Conservation (phyloP, 2,888 invertebrate species). For the Pristionchus maxplancki region DNA sequence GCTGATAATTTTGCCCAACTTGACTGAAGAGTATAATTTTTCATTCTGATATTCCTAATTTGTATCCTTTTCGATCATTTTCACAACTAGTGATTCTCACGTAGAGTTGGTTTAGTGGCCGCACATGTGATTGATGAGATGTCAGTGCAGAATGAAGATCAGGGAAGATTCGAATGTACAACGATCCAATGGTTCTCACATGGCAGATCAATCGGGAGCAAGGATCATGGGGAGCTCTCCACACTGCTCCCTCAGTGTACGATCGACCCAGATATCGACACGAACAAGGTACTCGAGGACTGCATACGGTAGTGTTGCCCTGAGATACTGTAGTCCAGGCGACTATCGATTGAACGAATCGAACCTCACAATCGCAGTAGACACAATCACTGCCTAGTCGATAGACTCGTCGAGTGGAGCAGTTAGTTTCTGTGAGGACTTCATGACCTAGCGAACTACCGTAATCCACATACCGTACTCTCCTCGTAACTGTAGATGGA, state of each 20-base stretch:
- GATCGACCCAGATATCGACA: constrained; percentile 42
- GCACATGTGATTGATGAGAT: too few species aligned
- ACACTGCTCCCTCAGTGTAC: background rate
- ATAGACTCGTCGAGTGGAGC: background rate
- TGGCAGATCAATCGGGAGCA: constrained; percentile 5
- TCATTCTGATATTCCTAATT: background rate
- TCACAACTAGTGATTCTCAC: too few species aligned
- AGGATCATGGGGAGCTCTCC: constrained; percentile 33
- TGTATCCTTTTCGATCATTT: background rate
- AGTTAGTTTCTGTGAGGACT: background rate
- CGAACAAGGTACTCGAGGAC: background rate
- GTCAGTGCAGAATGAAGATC: background rate
- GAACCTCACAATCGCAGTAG: constrained; percentile 25
- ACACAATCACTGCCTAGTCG: background rate
- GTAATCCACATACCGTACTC: background rate
- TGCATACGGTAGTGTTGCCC: constrained; percentile 5
- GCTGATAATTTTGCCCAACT: too few species aligned
- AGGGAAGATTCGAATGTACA: background rate
- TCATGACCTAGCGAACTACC: background rate
- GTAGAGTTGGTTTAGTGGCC: too few species aligned
- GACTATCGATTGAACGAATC: too few species aligned
- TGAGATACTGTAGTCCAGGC: constrained; percentile 26
- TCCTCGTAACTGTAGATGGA: background rate
- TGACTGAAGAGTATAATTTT: background rate
- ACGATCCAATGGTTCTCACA: background rate